Percentiles rank a stretch among this genome's conserved stretches.
phyloP scores from a whole-genome alignment of 2,797 vertebrate species.

The Phaenicophaeus curvirostris region DNA sequence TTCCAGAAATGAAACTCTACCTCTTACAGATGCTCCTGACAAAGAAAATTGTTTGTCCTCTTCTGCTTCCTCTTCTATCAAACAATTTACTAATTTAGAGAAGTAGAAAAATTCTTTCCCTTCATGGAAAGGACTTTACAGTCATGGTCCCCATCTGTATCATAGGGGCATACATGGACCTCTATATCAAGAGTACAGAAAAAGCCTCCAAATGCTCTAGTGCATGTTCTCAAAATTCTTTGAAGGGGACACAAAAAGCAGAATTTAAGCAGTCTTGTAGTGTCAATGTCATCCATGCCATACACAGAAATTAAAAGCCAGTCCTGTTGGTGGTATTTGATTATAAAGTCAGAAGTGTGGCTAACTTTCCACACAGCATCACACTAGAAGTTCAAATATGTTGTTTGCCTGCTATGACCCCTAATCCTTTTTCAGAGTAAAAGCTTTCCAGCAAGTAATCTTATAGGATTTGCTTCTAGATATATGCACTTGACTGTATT shows the following conservation, averaged over 20 bases:
- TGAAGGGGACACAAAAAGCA: not conserved
- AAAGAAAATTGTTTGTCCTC: not conserved
- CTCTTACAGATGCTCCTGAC: not conserved
- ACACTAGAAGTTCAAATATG: not conserved
- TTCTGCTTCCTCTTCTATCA: not conserved
- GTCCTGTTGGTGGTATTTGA: not conserved
- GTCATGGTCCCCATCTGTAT: too few species aligned
- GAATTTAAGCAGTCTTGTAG: not conserved
- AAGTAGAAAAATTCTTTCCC: not conserved
- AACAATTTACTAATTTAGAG: not conserved
- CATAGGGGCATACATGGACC: not conserved
- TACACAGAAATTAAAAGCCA: not conserved
- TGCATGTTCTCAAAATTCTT: not conserved
- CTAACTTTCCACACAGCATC: not conserved
- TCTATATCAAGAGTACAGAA: not conserved
- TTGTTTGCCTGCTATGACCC: constrained; percentile 1
- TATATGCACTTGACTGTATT: not conserved
- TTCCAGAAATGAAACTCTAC: not conserved
- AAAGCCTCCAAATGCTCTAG: not conserved
- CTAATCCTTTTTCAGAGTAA: constrained; percentile 36
- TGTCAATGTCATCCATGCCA: not conserved
- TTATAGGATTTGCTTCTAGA: constrained; percentile 22
- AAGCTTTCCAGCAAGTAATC: constrained; percentile 42
- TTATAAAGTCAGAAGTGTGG: not conserved
- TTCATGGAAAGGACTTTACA: not conserved